Evolutionary conservation across 2,888 invertebrate species (phyloP).

Genomic region (Coecobrya sp.): DNA sequence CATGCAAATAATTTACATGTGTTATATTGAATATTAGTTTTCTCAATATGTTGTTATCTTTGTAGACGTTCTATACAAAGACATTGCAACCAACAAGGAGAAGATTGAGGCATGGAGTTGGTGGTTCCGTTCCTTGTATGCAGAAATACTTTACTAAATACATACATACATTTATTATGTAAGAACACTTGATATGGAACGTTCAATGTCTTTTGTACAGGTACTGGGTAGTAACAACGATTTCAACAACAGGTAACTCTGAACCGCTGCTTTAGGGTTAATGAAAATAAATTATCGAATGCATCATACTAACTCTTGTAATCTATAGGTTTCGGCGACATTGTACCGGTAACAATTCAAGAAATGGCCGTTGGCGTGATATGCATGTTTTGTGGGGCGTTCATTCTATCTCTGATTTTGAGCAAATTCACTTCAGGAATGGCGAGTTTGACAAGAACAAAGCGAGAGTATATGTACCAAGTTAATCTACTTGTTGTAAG

Average conservation of each 20-base stretch:
- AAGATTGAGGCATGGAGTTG: conserved; percentile 77
- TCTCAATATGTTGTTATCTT: neutral
- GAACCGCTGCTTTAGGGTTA: neutral
- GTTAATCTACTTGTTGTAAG: conserved; percentile 84
- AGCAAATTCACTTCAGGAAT: conserved; percentile 84
- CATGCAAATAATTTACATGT: too few species aligned
- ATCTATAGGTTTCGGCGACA: conserved; percentile 84
- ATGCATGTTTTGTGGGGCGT: conserved; percentile 85
- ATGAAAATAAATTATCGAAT: too few species aligned
- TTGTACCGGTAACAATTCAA: conserved; percentile 75
- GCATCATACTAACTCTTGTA: conserved; percentile 3
- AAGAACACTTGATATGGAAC: too few species aligned
- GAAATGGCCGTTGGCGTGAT: conserved; percentile 82
- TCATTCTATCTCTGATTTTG: conserved; percentile 84
- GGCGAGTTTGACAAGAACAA: conserved; percentile 77
- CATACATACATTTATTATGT: too few species aligned
- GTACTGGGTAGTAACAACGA: conserved; percentile 81
- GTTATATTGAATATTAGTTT: too few species aligned
- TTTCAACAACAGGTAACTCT: conserved; percentile 77
- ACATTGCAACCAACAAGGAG: conserved; percentile 17
- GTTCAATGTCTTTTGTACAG: conserved; percentile 6
- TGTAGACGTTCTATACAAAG: conserved; percentile 3
- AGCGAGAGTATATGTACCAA: conserved; percentile 85
- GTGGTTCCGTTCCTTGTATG: conserved; percentile 84
- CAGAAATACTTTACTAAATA: too few species aligned